These are phyloP conservation scores for Phyllostomus hastatus DNA, from an alignment of 2,113 vertebrate genomes.

Conservation along the genomic window DNA sequence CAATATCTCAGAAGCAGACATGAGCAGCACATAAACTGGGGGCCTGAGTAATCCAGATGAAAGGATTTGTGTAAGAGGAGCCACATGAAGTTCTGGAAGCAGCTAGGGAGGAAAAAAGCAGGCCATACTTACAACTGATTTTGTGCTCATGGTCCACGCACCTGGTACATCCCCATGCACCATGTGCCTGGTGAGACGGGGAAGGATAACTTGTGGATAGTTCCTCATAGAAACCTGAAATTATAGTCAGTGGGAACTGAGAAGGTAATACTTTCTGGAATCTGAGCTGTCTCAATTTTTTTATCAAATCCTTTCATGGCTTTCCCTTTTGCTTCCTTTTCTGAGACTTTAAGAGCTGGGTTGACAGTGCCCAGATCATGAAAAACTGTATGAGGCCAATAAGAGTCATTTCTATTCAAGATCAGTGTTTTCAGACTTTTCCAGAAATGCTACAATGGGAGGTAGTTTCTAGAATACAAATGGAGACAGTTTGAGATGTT, in stretches of 20 bases:
- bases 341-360: not conserved
- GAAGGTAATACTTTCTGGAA: not conserved
- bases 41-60: not conserved
- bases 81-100: not conserved
- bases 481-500: not conserved
- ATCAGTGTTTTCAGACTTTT: not conserved
- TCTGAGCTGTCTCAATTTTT: not conserved
- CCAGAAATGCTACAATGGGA: not conserved
- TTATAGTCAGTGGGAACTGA: not conserved
- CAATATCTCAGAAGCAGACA: not conserved
- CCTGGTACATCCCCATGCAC: fast-evolving
- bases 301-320: not conserved
- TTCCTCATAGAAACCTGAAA: not conserved
- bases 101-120: not conserved
- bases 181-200: fast-evolving
- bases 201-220: not conserved
- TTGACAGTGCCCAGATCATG: not conserved
- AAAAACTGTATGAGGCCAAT: not conserved
- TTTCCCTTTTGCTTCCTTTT: not conserved
- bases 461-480: no score
- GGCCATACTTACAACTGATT: not conserved
- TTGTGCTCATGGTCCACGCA: not conserved
- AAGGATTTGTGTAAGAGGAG: not conserved
- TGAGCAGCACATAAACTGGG: not conserved
- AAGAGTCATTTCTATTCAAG: not conserved